Conservation (phyloP, 2,113 vertebrate genomes). For the Pterocles gutturalis region DNA sequence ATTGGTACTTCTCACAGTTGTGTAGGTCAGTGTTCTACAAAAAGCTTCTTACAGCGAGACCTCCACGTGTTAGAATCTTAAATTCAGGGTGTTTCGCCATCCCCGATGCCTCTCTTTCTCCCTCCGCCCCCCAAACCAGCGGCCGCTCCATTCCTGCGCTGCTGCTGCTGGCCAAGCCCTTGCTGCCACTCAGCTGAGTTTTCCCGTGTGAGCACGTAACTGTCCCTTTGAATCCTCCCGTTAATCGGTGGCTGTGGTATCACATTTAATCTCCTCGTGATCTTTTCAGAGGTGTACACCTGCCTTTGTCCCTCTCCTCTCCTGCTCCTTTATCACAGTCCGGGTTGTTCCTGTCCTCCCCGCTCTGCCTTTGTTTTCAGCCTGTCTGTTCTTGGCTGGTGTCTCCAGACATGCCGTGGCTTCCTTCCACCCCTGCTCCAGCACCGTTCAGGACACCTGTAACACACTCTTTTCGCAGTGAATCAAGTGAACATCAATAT, state of each 20-base stretch:
- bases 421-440: not conserved
- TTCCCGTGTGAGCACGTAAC: not conserved
- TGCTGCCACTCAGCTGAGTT: not conserved
- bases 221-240: not conserved
- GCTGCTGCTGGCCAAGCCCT: not conserved
- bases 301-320: not conserved
- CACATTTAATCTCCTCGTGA: not conserved
- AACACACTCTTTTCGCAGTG: not conserved
- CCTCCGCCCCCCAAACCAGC: not conserved
- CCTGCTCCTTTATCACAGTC: not conserved
- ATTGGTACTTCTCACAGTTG: too few relatives aligned
- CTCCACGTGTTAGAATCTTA: not conserved
- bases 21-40: not conserved
- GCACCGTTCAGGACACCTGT: not conserved
- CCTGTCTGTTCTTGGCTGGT: not conserved
- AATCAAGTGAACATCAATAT: not conserved
- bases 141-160: not conserved
- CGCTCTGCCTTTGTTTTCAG: not conserved
- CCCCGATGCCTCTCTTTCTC: accelerated
- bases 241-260: not conserved
- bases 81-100: not conserved
- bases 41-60: too few relatives aligned
- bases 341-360: not conserved
- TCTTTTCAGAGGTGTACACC: not conserved
- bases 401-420: not conserved